phyloP scores from a whole-genome alignment of 2,797 vertebrate genomes.

The Bradypus variegatus region DNA sequence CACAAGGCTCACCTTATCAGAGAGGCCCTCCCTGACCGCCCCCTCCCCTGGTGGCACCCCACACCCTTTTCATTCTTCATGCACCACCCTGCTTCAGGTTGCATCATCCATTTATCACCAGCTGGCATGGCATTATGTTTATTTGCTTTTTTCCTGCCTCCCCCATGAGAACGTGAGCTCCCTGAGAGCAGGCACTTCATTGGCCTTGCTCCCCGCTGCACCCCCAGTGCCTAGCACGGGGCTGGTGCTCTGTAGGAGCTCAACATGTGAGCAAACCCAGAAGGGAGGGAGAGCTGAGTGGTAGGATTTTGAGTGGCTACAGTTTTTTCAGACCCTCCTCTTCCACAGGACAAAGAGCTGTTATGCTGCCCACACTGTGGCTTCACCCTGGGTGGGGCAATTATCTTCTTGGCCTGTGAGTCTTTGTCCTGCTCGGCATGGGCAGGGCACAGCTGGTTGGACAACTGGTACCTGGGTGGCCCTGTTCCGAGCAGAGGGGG shows the following conservation, averaged over 20 bases:
- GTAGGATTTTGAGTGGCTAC: too few species aligned
- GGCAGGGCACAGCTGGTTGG: neutral
- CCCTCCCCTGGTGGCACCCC: fast-evolving
- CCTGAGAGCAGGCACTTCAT: neutral
- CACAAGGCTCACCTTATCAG: neutral
- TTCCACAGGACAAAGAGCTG: neutral
- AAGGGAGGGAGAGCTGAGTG: neutral
- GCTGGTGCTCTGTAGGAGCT: fast-evolving
- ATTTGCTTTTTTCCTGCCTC: neutral
- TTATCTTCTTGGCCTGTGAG: neutral
- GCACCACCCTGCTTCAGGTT: fast-evolving
- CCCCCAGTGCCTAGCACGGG: too few species aligned
- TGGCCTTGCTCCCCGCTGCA: fast-evolving
- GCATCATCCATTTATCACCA: neutral
- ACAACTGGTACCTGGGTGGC: neutral
- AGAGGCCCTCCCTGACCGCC: neutral
- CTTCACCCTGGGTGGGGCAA: neutral
- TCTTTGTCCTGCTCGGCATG: neutral
- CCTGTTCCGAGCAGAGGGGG: neutral
- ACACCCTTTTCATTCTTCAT: neutral
- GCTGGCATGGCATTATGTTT: fast-evolving
- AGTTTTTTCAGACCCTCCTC: neutral
- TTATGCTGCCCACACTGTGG: fast-evolving
- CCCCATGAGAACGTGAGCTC: neutral
- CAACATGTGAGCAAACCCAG: fast-evolving